Evolutionary conservation across 2,797 vertebrate genomes (phyloP).

Genomic region (Nannoperca australis): DNA sequence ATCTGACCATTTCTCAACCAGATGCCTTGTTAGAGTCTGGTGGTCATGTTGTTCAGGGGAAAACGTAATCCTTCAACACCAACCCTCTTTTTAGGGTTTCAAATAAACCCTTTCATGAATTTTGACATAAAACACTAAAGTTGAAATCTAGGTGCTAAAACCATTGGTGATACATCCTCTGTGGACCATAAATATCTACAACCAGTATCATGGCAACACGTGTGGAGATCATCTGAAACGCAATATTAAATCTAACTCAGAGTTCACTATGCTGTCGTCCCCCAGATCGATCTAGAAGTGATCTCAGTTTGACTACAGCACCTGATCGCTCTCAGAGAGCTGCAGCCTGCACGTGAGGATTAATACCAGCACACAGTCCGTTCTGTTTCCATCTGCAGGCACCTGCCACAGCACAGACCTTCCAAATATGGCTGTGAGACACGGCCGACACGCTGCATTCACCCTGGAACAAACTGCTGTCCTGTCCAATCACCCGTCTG

Average conservation of each 20-base stretch:
- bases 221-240: neutral
- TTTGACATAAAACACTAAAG: too few relatives aligned
- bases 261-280: neutral
- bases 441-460: neutral
- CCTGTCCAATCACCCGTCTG: slow-evolving; percentile 7
- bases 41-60: too few relatives aligned
- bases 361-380: slow-evolving; percentile 34
- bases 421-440: slow-evolving; percentile 2
- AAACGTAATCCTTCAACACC: too few relatives aligned
- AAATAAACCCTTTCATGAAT: too few relatives aligned
- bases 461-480: slow-evolving; percentile 8
- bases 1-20: too few relatives aligned
- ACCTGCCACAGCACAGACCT: slow-evolving; percentile 15
- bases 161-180: neutral
- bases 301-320: neutral
- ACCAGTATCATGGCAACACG: neutral
- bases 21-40: too few relatives aligned
- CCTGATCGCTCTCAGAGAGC: neutral
- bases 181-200: neutral
- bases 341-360: slow-evolving; percentile 32
- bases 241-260: neutral
- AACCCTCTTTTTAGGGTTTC: too few relatives aligned
- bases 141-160: too few relatives aligned
- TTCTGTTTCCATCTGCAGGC: slow-evolving; percentile 23
- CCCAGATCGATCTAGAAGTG: neutral